Conservation (phyloP, 2,797 vertebrate genomes). For the Perodicticus potto region DNA sequence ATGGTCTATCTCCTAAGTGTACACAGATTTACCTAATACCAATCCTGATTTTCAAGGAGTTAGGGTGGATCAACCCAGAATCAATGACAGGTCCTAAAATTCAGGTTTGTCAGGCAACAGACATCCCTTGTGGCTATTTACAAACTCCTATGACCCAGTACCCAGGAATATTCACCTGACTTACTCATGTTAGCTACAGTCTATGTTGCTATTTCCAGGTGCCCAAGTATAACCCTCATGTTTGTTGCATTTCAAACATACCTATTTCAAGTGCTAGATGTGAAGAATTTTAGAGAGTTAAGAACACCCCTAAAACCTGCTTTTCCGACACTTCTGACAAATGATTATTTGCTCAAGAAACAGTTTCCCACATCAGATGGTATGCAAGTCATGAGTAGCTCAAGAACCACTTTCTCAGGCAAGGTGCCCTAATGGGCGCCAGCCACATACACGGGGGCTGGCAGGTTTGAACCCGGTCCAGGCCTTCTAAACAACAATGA, state of each 20-base stretch:
- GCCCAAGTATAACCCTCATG: neutral
- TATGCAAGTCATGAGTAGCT: neutral
- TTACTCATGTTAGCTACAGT: neutral
- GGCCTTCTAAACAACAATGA: too few relatives aligned
- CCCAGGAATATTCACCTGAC: neutral
- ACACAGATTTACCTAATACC: neutral
- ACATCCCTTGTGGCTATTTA: neutral
- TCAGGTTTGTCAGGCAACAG: constrained; percentile 6
- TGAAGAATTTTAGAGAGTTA: neutral
- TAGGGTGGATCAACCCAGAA: neutral
- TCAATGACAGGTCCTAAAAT: neutral
- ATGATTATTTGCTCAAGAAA: neutral
- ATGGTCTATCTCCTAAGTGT: neutral
- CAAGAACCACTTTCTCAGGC: neutral
- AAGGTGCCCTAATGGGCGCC: too few relatives aligned
- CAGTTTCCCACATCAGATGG: neutral
- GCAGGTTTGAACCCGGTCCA: too few relatives aligned
- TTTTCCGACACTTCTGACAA: neutral
- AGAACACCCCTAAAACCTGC: neutral
- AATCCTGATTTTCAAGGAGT: constrained; percentile 57
- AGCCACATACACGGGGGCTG: too few relatives aligned
- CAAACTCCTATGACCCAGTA: neutral
- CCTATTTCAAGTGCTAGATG: neutral
- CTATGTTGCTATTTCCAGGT: neutral
- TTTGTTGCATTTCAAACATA: neutral